These are phyloP conservation scores for Myopa tessellatipennis DNA, from an alignment of 2,888 invertebrate species.

Conservation along the genomic window DNA sequence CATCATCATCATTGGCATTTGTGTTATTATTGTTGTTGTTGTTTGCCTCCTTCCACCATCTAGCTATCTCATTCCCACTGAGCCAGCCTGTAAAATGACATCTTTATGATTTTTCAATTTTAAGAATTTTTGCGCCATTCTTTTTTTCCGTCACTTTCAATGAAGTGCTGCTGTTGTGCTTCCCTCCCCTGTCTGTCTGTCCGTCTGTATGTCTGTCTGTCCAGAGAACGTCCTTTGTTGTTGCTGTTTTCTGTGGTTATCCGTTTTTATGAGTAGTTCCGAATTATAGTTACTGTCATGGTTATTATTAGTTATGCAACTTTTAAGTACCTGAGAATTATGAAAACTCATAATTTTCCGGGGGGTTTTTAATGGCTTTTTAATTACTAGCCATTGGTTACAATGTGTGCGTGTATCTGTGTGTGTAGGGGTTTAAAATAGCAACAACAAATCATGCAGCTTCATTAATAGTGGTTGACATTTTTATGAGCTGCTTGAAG, in stretches of 20 bases:
- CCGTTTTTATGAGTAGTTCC: slow-evolving; percentile 20
- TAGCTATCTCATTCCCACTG: slow-evolving; percentile 1
- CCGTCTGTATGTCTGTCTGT: not conserved
- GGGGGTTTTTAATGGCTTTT: slow-evolving; percentile 5
- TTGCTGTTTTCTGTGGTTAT: not conserved
- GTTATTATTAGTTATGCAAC: slow-evolving; percentile 10
- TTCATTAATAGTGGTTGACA: slow-evolving; percentile 11
- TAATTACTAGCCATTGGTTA: slow-evolving; percentile 9
- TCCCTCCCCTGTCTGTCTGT: not conserved
- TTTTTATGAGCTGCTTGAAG: slow-evolving; percentile 29
- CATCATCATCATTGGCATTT: slow-evolving; percentile 22
- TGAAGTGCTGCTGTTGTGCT: slow-evolving; percentile 34
- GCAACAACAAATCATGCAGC: not conserved
- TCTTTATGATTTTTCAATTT: slow-evolving; percentile 47
- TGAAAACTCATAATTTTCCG: slow-evolving; percentile 31
- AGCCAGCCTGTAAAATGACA: slow-evolving; percentile 9
- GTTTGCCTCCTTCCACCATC: slow-evolving; percentile 19
- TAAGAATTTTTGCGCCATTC: slow-evolving; percentile 48
- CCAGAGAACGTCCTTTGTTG: not conserved
- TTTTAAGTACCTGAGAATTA: not conserved
- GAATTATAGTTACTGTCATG: slow-evolving; percentile 14
- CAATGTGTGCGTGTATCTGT: no score
- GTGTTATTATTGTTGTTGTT: slow-evolving; percentile 49
- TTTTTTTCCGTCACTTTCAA: slow-evolving; percentile 35
- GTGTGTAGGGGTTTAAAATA: slow-evolving; percentile 25